Conservation (phyloP, 2,113 vertebrate genomes). For the Indicator maculatus region DNA sequence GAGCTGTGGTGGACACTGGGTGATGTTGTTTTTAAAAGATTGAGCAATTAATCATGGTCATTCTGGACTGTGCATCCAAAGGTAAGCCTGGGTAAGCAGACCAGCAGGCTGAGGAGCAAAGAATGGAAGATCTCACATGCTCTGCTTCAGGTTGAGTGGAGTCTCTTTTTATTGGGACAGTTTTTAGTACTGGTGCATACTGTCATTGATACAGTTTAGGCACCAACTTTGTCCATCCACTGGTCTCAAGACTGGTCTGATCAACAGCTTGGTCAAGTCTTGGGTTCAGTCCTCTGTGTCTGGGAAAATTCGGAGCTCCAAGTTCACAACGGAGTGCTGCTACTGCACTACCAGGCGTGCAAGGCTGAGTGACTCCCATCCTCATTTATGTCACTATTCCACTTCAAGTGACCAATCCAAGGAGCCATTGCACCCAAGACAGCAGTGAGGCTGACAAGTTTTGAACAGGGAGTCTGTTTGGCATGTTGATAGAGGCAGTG, state of each 20-base stretch:
- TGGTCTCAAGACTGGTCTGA: background rate
- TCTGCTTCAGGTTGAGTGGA: fast-evolving
- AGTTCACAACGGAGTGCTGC: background rate
- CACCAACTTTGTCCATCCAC: fast-evolving
- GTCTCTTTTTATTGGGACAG: background rate
- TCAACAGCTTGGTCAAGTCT: background rate
- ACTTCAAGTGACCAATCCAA: fast-evolving
- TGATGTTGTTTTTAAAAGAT: background rate
- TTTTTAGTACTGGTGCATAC: background rate
- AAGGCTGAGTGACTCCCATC: background rate
- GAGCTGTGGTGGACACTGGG: background rate
- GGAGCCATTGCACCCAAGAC: fast-evolving
- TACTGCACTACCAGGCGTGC: fast-evolving
- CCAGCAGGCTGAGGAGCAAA: background rate
- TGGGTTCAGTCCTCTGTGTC: background rate
- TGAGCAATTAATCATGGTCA: background rate
- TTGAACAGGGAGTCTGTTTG: background rate
- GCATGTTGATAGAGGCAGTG: background rate
- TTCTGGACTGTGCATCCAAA: background rate
- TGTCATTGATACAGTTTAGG: background rate
- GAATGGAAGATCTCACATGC: background rate
- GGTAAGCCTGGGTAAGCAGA: background rate
- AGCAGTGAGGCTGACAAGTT: background rate
- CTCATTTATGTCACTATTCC: background rate
- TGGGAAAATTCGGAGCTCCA: background rate